These are phyloP conservation scores for Microcebus jonahi DNA, from an alignment of 2,113 vertebrate species.

Conservation along the genomic window DNA sequence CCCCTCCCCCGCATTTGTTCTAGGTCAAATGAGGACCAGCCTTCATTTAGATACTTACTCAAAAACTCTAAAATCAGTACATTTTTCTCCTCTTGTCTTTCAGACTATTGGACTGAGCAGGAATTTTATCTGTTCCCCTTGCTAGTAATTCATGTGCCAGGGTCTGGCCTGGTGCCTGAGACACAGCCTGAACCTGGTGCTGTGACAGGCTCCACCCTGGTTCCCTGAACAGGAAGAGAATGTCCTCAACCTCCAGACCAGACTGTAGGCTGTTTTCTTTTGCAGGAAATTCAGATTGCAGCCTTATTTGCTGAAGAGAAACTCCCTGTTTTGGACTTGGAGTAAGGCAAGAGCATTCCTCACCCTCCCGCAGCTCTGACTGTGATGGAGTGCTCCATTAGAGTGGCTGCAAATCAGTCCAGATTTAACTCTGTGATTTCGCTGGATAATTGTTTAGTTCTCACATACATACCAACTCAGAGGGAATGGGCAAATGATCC, in stretches of 20 bases:
- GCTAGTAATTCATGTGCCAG: not conserved
- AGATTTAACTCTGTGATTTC: not conserved
- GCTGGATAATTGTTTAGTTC: not conserved
- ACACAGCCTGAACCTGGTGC: not conserved
- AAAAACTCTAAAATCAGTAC: not conserved
- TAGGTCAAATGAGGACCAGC: conserved; percentile 46
- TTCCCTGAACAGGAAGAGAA: not conserved
- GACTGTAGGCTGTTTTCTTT: not conserved
- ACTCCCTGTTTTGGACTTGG: not conserved
- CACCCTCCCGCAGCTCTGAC: not conserved
- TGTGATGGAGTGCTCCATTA: not conserved
- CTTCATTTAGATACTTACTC: conserved; percentile 1
- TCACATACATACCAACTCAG: not conserved
- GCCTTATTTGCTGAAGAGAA: not conserved
- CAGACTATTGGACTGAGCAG: conserved; percentile 34
- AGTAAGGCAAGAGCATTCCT: not conserved
- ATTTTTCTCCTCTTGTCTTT: not conserved
- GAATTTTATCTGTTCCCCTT: conserved; percentile 47
- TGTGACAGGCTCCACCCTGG: not conserved
- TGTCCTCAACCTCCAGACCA: not conserved
- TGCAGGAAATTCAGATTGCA: not conserved
- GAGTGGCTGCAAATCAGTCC: not conserved
- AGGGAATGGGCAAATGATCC: not conserved
- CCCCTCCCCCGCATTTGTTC: not conserved
- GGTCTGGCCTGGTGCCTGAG: conserved; percentile 24